Percentiles rank a stretch among this genome's conserved stretches.
Evolutionary conservation across 1,140 invertebrate species (phyloP).

Genomic region (Charaxes varanes): DNA sequence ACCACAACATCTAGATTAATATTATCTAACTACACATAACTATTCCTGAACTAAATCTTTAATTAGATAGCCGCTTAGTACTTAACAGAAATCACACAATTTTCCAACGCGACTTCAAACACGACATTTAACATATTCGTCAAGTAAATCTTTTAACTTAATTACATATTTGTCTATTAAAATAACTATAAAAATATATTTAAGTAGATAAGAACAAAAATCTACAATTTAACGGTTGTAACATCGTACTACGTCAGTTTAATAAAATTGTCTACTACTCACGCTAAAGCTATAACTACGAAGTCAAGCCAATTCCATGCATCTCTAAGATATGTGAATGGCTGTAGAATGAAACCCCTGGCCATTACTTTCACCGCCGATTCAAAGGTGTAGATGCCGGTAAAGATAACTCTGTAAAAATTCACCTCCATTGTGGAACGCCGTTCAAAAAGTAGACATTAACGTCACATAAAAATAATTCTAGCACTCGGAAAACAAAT

Average conservation of each 20-base stretch:
- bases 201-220: constrained; percentile 40
- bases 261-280: constrained; percentile 81
- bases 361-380: constrained; percentile 98
- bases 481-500: constrained; percentile 24
- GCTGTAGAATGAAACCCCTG: constrained; percentile 98
- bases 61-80: constrained; percentile 1
- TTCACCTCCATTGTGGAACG: constrained; percentile 69
- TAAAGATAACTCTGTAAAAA: constrained; percentile 97
- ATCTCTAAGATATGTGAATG: constrained; percentile 99
- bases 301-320: constrained; percentile 99
- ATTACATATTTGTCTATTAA: constrained; percentile 28
- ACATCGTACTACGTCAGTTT: constrained; percentile 49
- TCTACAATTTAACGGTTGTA: constrained; percentile 52
- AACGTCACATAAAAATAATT: constrained; percentile 39
- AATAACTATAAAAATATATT: constrained; percentile 47
- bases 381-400: constrained; percentile 99
- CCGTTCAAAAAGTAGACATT: constrained; percentile 59
- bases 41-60: constrained; percentile 19
- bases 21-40: constrained; percentile 40
- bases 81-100: constrained; percentile 4
- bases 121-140: constrained; percentile 1
- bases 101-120: background rate
- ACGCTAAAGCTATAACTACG: constrained; percentile 99
- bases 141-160: too few relatives aligned
- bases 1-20: constrained; percentile 65